Conservation (phyloP, 2,797 vertebrate genomes). For the Pterois miles region DNA sequence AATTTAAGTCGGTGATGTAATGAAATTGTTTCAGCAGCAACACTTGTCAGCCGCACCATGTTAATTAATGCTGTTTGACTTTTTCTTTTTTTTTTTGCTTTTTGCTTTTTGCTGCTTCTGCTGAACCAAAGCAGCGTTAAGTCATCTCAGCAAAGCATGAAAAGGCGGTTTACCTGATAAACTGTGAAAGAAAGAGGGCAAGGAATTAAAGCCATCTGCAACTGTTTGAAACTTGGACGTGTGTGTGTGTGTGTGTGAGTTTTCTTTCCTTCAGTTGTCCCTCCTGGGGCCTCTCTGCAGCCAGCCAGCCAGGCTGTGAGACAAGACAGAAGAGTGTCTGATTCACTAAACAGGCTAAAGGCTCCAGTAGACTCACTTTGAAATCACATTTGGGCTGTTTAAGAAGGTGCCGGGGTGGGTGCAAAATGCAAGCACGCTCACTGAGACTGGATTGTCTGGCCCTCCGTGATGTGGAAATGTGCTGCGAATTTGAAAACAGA, state of each 20-base stretch:
- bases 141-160: constrained; percentile 61
- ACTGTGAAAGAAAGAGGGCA: constrained; percentile 73
- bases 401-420: constrained; percentile 21
- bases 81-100: neutral
- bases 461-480: constrained; percentile 17
- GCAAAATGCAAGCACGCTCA: constrained; percentile 33
- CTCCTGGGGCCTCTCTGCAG: constrained; percentile 79
- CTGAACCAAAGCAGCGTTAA: constrained; percentile 57
- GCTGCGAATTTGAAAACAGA: constrained; percentile 2
- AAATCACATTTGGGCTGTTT: constrained; percentile 63
- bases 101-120: neutral
- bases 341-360: constrained; percentile 76
- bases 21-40: constrained; percentile 79
- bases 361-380: constrained; percentile 62
- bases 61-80: constrained; percentile 68
- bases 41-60: constrained; percentile 69
- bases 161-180: constrained; percentile 71
- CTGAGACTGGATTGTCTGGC: constrained; percentile 20
- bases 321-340: constrained; percentile 78
- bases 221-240: constrained; percentile 75
- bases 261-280: constrained; percentile 81
- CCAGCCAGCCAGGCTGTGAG: constrained; percentile 67
- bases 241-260: constrained; percentile 55
- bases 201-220: constrained; percentile 78
- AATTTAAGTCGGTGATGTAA: constrained; percentile 80